Evolutionary conservation across 30 jellyfish, hydroid and myxozoan species (phyloP).

Genomic region (Rhopilema esculentum): DNA sequence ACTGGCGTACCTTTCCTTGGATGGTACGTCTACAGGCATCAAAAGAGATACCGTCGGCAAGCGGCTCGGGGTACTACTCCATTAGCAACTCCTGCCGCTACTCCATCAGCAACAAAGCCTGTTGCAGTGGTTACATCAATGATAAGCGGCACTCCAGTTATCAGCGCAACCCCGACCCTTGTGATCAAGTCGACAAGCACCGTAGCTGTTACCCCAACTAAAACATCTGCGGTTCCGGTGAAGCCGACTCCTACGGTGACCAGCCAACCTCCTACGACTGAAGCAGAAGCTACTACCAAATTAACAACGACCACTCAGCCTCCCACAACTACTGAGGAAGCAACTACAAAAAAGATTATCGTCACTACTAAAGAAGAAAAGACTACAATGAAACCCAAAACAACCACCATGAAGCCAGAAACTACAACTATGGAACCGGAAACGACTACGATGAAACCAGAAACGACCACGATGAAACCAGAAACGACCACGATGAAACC

Average conservation of each 20-base stretch:
- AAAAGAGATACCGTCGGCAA: slow-evolving; percentile 50
- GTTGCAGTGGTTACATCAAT: slow-evolving; percentile 28
- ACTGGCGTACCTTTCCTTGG: slow-evolving; percentile 81
- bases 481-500: slow-evolving; percentile 56
- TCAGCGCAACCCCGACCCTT: slow-evolving; percentile 82
- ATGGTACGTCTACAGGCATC: slow-evolving; percentile 80
- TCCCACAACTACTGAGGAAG: slow-evolving; percentile 23
- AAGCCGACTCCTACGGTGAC: slow-evolving; percentile 73
- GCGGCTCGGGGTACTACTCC: slow-evolving; percentile 70
- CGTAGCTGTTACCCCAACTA: slow-evolving; percentile 25
- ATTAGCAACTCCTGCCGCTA: slow-evolving; percentile 67
- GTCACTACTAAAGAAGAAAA: slow-evolving; percentile 2
- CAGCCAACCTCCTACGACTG: slow-evolving; percentile 51
- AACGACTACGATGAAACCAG: slow-evolving; percentile 44
- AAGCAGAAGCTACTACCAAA: slow-evolving; percentile 1
- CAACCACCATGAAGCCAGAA: slow-evolving; percentile 49
- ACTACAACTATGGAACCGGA: slow-evolving; percentile 33
- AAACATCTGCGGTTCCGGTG: slow-evolving; percentile 20
- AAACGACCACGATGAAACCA: slow-evolving; percentile 54
- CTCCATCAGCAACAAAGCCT: slow-evolving; percentile 37
- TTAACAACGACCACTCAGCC: slow-evolving; percentile 27
- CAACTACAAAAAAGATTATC: slow-evolving; percentile 9
- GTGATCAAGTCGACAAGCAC: slow-evolving; percentile 49
- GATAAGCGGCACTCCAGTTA: slow-evolving; percentile 63
- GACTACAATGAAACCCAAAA: slow-evolving; percentile 43